A percentile compares a stretch with the other conserved stretches of the same genome.
phyloP scores from a whole-genome alignment of 92 coral and sea anemone species.

The Siderastrea radians region DNA sequence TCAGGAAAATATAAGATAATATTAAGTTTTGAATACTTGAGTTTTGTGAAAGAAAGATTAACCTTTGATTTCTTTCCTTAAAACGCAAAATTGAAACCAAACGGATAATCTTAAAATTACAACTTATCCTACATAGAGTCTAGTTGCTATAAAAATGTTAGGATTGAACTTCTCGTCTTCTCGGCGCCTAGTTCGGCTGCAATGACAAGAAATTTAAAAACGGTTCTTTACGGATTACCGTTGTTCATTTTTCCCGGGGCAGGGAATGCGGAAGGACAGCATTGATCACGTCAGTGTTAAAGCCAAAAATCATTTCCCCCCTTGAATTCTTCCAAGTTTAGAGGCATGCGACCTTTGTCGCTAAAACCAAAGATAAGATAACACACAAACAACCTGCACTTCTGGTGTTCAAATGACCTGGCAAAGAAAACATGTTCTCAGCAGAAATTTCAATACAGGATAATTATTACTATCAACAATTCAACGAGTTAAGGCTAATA shows the following conservation, averaged over 20 bases:
- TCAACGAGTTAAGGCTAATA: too few relatives aligned
- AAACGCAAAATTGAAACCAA: background rate
- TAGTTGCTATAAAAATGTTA: background rate
- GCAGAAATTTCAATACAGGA: background rate
- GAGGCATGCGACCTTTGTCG: background rate
- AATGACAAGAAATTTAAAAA: background rate
- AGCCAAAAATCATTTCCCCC: background rate
- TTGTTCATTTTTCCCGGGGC: background rate
- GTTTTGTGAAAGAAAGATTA: background rate
- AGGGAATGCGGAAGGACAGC: background rate
- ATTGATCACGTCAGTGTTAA: background rate
- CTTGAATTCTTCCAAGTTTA: background rate
- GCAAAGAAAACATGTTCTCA: background rate
- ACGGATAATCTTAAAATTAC: background rate
- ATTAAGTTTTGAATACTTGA: too few relatives aligned
- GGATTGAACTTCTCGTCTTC: too few relatives aligned
- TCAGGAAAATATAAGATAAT: background rate
- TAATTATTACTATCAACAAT: too few relatives aligned
- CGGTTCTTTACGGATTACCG: background rate
- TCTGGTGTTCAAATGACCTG: slow-evolving; percentile 2
- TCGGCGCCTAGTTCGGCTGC: background rate
- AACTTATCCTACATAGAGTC: background rate
- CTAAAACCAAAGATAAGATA: background rate
- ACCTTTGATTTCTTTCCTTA: background rate
- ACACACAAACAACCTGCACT: slow-evolving; percentile 13